phyloP scores from a whole-genome alignment of 1,140 invertebrate species.

The Philotrypesis tridentata region DNA sequence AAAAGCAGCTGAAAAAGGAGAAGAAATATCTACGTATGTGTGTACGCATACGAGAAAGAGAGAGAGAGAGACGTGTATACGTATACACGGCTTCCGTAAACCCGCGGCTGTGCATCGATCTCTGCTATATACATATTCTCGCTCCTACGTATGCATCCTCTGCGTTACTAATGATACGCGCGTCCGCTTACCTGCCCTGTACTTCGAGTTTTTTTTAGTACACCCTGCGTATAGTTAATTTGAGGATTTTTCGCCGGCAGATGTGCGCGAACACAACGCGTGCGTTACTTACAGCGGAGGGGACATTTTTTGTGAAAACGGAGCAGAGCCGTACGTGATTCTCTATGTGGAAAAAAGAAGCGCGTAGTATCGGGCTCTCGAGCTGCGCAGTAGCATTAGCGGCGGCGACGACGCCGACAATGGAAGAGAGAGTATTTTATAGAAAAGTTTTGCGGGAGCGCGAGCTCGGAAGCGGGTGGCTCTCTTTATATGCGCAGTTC shows the following conservation, averaged over 20 bases:
- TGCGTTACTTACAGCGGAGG: too few species aligned
- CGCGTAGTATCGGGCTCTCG: too few species aligned
- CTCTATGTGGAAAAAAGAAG: too few species aligned
- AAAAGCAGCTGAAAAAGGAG: conserved; percentile 49
- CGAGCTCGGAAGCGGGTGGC: neutral
- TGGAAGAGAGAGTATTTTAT: neutral
- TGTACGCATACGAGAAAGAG: neutral
- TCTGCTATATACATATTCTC: neutral
- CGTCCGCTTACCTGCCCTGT: neutral
- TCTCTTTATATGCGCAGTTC: neutral
- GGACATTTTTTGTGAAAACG: too few species aligned
- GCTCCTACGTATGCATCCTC: too few species aligned
- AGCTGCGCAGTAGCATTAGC: too few species aligned
- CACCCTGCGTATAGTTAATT: neutral
- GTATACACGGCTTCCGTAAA: neutral
- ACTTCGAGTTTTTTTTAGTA: neutral
- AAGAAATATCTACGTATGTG: neutral
- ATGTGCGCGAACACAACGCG: neutral
- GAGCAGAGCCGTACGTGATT: too few species aligned
- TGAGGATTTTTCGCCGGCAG: neutral
- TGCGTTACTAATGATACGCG: conserved; percentile 46
- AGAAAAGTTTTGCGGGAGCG: neutral
- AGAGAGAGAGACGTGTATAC: neutral
- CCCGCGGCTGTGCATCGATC: neutral
- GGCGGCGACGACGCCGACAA: neutral